Evolutionary conservation across 2,888 invertebrate genomes (phyloP), one percentile per base, ranked within the genome.

Genomic region (Hermaeophaga mercurialis): DNA sequence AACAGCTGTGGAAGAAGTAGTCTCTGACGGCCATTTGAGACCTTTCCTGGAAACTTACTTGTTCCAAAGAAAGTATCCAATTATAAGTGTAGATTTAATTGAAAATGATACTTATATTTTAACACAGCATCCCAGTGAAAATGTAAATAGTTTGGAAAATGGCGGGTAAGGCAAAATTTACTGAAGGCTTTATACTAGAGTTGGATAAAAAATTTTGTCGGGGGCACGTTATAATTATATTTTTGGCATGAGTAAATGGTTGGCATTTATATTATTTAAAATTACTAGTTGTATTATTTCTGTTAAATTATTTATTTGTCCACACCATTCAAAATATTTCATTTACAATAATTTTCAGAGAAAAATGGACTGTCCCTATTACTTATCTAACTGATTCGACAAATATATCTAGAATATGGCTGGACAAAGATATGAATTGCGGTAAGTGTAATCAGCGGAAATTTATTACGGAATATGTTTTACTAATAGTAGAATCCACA

Each of bases 341-440:
- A 41, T 22, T 22, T 41, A 18, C 15, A n/a, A 3, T 39, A 11
- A 4, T 43, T 43, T 43, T 43, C 9, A 43, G 43, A 11, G 24
- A 90, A 70, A 85, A 83, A 41, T 95, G 94, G 94, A 89, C 86
- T 56, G 84, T 95, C 54, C 93, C 93, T 0, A 80, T 95, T 9
- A 88, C 88, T 0, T 90, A 87, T 70, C 81, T 81, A 45, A 87
- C 87, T 0, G 77, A 59, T 49, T 49, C 58, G 41, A 47, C 61
- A 19, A 39, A 43, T 44, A 54, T 52, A 5, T 56, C 62, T 15
- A 64, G 43, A 7, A n/a, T 63, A 19, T 73, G 70, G 70, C 69
- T 71, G 46, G 54, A 65, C 31, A 63, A 61, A 56, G 81, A 59
- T 81, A 83, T 0, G 75, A 75, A 56, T 81, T 77, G 62, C 79